A percentile compares a stretch with the other conserved stretches of the same genome.
phyloP scores from a whole-genome alignment of 53 echinoderm and acorn worm genomes.

The Temnopleurus reevesii region DNA sequence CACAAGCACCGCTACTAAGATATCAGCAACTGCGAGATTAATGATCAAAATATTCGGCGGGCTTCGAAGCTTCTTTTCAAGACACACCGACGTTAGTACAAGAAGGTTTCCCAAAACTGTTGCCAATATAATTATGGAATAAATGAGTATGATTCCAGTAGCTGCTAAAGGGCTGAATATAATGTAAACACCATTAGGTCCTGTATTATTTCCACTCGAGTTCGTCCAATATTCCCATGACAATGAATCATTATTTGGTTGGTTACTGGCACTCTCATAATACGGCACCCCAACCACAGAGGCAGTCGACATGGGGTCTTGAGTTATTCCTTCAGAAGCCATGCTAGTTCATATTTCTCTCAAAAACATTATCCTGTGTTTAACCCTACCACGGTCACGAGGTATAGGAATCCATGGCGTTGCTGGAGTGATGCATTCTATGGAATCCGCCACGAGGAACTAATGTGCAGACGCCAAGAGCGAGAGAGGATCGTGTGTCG shows the following conservation, averaged over 20 bases:
- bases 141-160: conserved; percentile 3
- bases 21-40: conserved; percentile 86
- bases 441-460: not conserved
- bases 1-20: conserved; percentile 84
- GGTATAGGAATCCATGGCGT: not conserved
- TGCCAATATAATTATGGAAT: conserved; percentile 54
- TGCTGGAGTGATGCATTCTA: not conserved
- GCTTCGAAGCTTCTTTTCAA: conserved; percentile 80
- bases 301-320: not conserved
- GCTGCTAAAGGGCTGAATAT: conserved; percentile 28
- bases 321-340: not conserved
- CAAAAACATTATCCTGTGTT: not conserved
- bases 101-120: conserved; percentile 85
- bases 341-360: conserved; percentile 24
- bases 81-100: conserved; percentile 84
- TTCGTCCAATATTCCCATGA: conserved; percentile 22
- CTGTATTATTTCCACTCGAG: conserved; percentile 34
- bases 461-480: not conserved
- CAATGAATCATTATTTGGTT: not conserved
- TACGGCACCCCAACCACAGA: not conserved
- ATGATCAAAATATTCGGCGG: conserved; percentile 91
- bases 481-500: not conserved
- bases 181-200: not conserved
- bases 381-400: not conserved
- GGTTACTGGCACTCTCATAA: not conserved